Evolutionary conservation across 2,113 vertebrate species (phyloP), one percentile per base, ranked within the genome.

Genomic region (Oenanthe melanoleuca): DNA sequence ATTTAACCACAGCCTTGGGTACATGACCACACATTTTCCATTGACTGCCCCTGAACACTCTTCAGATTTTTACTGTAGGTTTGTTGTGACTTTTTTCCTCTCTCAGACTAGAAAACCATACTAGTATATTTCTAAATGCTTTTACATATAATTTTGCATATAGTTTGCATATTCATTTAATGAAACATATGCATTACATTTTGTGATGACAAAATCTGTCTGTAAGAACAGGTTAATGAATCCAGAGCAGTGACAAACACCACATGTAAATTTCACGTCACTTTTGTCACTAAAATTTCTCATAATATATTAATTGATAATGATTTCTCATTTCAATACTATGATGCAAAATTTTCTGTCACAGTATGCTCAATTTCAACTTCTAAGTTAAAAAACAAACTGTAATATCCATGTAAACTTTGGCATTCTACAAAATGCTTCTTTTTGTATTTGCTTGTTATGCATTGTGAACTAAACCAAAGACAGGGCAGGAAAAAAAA

Each of bases 401-500:
- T 31, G 7, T n/a, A 80, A 70, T 18, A 90, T 28, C 34, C 53
- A 81, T 7, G 18, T 60, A 85, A 82, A 42, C 12, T 26, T 25
- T 67, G 37, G 19, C n/a, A 50, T 80, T 80, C 47, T 40, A 77
- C 29, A 67, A 80, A 93, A 57, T 26, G 45, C 15, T 91, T 56
- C 5, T 52, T 45, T 72, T 60, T 60, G 40, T 78, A 83, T 44
- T 87, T 77, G 33, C 18, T 83, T 84, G 53, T 67, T 86, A 69
- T 37, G 37, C 53, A 70, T 47, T 87, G 40, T 90, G 64, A 95
- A 24, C 34, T 28, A 95, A 90, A 78, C 40, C 37, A 96, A 92
- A 92, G 85, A 71, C 34, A 91, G 78, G 79, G 91, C 9, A 94
- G 91, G 92, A 95, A 96, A 89, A 71, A 96, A 93, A 94, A 21